Evolutionary conservation across 2,113 vertebrate genomes (phyloP), one percentile per base, ranked within the genome.

Genomic region (Cyprinus carpio): DNA sequence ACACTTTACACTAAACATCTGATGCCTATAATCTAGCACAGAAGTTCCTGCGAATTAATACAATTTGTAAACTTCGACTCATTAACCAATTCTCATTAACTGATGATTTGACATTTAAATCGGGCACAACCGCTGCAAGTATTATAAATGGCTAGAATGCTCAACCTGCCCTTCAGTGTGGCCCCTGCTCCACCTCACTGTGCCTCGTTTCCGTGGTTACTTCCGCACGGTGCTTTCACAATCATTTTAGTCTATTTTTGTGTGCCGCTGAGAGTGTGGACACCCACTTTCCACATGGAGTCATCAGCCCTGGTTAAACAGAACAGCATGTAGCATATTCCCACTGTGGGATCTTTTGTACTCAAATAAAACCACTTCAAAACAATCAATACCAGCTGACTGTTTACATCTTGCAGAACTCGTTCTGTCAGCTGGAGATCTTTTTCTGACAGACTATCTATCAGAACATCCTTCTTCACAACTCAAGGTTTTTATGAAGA

Each of bases 221-320:
- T 67, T 37, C 62, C 6, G 9, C 79, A 34, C 27, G 46, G 62
- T 64, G 25, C 31, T 78, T 43, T 71, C 37, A 72, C 16, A 34
- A 49, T 56, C 69, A 23, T 43, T 87, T 87, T 87, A 76, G 74
- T 79, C 86, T 84, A 79, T 83, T 83, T 87, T 64, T 34, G 64
- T 46, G 64, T 54, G 31, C 76, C 34, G 23, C 85, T 72, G 64
- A 71, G 81, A 43, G 43, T 78, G 49, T 83, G 51, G 74, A 43
- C 85, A 78, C 74, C 84, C 80, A 75, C 54, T 58, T 77, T 64
- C 40, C 25, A 23, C 40, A 60, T 31, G 71, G 54, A 75, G 27
- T 75, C 58, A 64, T 64, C 58, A 64, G 13, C 20, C n/a, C 27
- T 82, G 40, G 74, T 84, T 34, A 64, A 40, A 51, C 80, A 81